Percentiles rank a stretch among this genome's conserved stretches.
Conservation (phyloP, 2,113 vertebrate genomes). For the Tauraco erythrolophus region DNA sequence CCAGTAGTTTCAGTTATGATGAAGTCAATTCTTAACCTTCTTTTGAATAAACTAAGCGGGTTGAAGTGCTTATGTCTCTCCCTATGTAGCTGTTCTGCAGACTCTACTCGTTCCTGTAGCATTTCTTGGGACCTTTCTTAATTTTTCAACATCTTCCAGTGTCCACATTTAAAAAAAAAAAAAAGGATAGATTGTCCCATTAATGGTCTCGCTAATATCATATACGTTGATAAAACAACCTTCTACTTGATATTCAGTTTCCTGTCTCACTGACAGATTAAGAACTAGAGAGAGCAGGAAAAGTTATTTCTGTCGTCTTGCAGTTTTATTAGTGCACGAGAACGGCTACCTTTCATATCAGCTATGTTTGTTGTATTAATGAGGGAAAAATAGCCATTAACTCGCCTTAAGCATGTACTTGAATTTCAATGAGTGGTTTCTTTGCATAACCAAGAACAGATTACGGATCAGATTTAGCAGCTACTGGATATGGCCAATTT, state of each 20-base stretch:
- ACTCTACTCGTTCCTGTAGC: accelerated
- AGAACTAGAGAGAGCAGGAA: not conserved
- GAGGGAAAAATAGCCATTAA: slow-evolving; percentile 64
- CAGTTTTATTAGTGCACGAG: not conserved
- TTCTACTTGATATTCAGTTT: not conserved
- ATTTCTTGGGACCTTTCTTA: not conserved
- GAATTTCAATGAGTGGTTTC: slow-evolving; percentile 54
- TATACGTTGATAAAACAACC: not conserved
- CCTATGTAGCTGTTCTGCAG: not conserved
- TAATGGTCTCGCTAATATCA: not conserved
- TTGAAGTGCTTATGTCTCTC: accelerated
- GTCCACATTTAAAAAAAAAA: no score
- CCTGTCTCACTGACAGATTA: not conserved
- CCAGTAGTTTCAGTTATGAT: not conserved
- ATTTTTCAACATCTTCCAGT: not conserved
- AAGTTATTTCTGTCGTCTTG: slow-evolving; percentile 13
- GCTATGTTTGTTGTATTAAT: slow-evolving; percentile 63
- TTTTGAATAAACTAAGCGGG: not conserved
- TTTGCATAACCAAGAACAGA: slow-evolving; percentile 4
- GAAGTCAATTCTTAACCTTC: not conserved
- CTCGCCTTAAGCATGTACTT: slow-evolving; percentile 46
- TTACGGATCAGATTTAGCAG: not conserved
- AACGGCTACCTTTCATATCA: slow-evolving; percentile 26
- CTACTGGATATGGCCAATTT: not conserved
- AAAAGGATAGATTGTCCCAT: not conserved